These are phyloP conservation scores for Spheniscus mendiculus DNA, from an alignment of 2,113 vertebrate species.

Conservation along the genomic window DNA sequence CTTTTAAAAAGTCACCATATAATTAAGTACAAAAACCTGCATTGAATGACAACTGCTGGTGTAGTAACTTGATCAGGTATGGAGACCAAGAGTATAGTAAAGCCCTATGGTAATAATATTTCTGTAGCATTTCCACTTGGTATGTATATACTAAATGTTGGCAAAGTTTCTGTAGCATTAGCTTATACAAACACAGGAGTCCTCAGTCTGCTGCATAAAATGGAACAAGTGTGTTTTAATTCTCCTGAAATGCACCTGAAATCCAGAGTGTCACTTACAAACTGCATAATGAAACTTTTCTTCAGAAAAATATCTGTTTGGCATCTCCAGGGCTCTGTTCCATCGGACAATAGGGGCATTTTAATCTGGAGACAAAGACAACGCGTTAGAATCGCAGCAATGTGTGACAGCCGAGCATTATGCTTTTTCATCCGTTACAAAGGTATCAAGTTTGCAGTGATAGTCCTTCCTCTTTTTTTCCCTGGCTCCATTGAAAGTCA, in stretches of 20 bases:
- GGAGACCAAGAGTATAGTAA: slow-evolving; percentile 80
- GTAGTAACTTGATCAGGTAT: slow-evolving; percentile 81
- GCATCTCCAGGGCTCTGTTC: slow-evolving; percentile 87
- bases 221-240: slow-evolving; percentile 48
- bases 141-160: slow-evolving; percentile 65
- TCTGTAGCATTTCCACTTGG: slow-evolving; percentile 70
- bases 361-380: slow-evolving; percentile 79
- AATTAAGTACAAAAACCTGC: slow-evolving; percentile 85
- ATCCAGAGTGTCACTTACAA: slow-evolving; percentile 75
- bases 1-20: slow-evolving; percentile 78
- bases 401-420: not conserved
- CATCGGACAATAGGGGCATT: slow-evolving; percentile 89
- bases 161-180: slow-evolving; percentile 73
- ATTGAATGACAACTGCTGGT: slow-evolving; percentile 84
- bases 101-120: slow-evolving; percentile 75
- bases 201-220: slow-evolving; percentile 73
- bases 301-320: slow-evolving; percentile 90
- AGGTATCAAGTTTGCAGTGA: not conserved
- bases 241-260: slow-evolving; percentile 71
- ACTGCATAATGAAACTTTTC: slow-evolving; percentile 64
- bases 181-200: slow-evolving; percentile 72
- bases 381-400: not conserved
- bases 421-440: not conserved
- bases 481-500: not conserved
- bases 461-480: not conserved